Evolutionary conservation across 2,797 vertebrate species (phyloP).

Genomic region (Chelon auratus): DNA sequence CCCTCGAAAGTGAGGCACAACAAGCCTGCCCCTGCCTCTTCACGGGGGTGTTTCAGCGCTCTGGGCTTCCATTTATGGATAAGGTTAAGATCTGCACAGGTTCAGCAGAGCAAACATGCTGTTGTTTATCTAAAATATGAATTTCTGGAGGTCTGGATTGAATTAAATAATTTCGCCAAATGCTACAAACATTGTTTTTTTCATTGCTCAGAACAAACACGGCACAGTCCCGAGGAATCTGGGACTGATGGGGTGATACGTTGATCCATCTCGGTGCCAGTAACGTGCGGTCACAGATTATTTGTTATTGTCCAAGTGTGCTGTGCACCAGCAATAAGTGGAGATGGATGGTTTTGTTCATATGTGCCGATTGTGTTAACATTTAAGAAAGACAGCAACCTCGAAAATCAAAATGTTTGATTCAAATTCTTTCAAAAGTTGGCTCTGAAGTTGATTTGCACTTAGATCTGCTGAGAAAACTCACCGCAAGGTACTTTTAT

Average conservation of each 20-base stretch:
- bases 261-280: not conserved
- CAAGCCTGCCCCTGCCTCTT: conserved; percentile 4
- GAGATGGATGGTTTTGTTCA: not conserved
- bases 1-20: not conserved
- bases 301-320: not conserved
- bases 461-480: too few species aligned
- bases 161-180: conserved; percentile 29
- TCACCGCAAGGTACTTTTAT: not conserved
- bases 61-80: too few species aligned
- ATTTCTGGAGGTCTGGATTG: conserved; percentile 21
- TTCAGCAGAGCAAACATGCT: not conserved
- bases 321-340: not conserved
- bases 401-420: not conserved
- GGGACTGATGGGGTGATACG: not conserved
- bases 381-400: too few species aligned
- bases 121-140: not conserved
- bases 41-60: not conserved
- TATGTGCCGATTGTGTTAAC: too few species aligned
- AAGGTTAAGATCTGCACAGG: not conserved
- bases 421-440: not conserved
- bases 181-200: conserved; percentile 9
- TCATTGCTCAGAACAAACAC: conserved; percentile 10
- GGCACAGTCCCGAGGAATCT: not conserved
- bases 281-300: not conserved
- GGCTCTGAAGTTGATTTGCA: too few species aligned